phyloP scores from a whole-genome alignment of 2,797 vertebrate genomes.

The Pelobates cultripes region DNA sequence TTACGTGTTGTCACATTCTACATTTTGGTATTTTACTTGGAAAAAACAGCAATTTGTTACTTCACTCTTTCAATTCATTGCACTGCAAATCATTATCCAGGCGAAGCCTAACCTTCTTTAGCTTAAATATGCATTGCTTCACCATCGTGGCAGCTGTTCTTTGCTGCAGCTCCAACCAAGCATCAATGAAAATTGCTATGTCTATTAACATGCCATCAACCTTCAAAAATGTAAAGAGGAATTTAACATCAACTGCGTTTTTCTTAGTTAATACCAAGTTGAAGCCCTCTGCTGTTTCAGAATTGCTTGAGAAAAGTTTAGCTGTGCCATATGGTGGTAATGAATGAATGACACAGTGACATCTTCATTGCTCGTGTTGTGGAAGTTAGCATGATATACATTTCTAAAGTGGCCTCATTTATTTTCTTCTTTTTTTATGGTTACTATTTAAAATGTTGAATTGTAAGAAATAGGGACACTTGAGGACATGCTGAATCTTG shows the following conservation, averaged over 20 bases:
- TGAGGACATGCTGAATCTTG: too few species aligned
- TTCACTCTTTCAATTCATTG: too few species aligned
- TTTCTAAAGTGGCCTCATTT: neutral
- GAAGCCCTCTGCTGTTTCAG: neutral
- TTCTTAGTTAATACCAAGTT: neutral
- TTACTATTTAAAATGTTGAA: too few species aligned
- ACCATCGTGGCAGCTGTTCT: neutral
- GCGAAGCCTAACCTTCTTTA: too few species aligned
- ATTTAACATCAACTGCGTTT: neutral
- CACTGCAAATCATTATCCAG: too few species aligned
- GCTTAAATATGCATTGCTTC: too few species aligned
- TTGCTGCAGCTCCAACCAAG: neutral
- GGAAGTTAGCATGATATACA: constrained; percentile 10
- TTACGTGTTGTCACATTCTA: too few species aligned
- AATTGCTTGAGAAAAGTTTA: neutral
- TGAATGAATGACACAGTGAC: constrained; percentile 16
- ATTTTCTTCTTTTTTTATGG: neutral
- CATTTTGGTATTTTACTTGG: too few species aligned
- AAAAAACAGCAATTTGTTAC: too few species aligned
- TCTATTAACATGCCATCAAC: neutral
- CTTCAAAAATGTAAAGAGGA: neutral
- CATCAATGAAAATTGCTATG: neutral
- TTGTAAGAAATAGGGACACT: too few species aligned
- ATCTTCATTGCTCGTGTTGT: constrained; percentile 13
- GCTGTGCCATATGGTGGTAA: constrained; percentile 4